phyloP scores from a whole-genome alignment of 2,888 invertebrate genomes.

The Scelioninae gen. 2 region DNA sequence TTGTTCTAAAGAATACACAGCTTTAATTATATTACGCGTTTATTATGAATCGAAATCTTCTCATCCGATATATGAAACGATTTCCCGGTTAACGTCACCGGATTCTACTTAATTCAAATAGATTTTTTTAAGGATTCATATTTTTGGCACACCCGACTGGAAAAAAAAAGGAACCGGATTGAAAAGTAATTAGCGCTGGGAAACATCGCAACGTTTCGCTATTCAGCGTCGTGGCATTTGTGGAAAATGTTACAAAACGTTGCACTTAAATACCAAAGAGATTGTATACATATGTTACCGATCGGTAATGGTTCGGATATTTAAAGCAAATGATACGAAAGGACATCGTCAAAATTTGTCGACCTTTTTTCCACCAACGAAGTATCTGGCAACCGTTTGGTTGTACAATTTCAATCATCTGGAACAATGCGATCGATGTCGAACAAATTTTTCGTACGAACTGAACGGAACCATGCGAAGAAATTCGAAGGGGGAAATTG shows the following conservation, averaged over 20 bases:
- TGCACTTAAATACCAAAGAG: conserved; percentile 15
- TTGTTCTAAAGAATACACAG: too few species aligned
- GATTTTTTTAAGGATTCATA: too few species aligned
- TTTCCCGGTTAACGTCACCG: too few species aligned
- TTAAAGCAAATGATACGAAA: too few species aligned
- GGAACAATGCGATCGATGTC: neutral
- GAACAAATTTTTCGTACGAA: neutral
- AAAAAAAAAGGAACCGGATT: neutral
- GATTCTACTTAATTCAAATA: too few species aligned
- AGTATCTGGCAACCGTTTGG: too few species aligned
- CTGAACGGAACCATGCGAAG: neutral
- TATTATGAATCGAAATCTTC: too few species aligned
- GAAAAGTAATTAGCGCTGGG: conserved; percentile 9
- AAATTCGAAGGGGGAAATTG: conserved; percentile 13
- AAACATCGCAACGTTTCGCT: neutral
- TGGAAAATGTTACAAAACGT: conserved; percentile 16
- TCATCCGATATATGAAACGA: too few species aligned
- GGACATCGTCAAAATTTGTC: too few species aligned
- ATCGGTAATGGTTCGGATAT: neutral
- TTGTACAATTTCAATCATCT: neutral
- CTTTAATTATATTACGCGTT: too few species aligned
- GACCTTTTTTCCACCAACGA: too few species aligned
- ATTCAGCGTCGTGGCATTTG: conserved; percentile 21
- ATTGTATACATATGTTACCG: conserved; percentile 4
- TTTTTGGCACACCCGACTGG: conserved; percentile 11